Percentiles rank a stretch among this genome's conserved stretches.
These are phyloP conservation scores for Tetramorium alpestre DNA, from an alignment of 1,140 invertebrate species.

Conservation along the genomic window DNA sequence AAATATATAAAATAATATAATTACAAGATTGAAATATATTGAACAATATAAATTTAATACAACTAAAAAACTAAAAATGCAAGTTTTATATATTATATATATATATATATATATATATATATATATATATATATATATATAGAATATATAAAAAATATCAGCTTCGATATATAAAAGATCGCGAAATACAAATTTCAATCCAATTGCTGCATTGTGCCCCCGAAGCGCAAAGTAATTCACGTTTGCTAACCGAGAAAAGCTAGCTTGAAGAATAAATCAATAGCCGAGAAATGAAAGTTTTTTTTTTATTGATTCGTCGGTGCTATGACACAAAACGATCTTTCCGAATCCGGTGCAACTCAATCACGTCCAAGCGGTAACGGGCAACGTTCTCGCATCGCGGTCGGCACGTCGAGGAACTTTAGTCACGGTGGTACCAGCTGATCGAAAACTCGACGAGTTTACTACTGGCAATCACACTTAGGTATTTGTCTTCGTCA, in stretches of 20 bases:
- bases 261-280: background rate
- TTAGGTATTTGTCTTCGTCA: conserved; percentile 61
- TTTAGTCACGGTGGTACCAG: conserved; percentile 55
- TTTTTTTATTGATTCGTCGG: conserved; percentile 5
- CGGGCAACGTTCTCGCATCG: conserved; percentile 19
- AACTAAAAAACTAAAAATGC: too few species aligned
- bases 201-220: conserved; percentile 38
- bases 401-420: conserved; percentile 10
- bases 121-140: too few species aligned
- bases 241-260: background rate
- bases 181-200: conserved; percentile 9
- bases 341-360: conserved; percentile 30
- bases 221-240: conserved; percentile 53
- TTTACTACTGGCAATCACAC: conserved; percentile 58
- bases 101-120: background rate
- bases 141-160: too few species aligned
- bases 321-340: background rate
- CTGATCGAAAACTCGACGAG: conserved; percentile 59
- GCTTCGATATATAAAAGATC: background rate
- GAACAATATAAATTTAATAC: background rate
- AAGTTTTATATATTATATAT: background rate
- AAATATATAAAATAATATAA: background rate
- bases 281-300: background rate
- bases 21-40: background rate
- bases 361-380: conserved; percentile 27